Conservation (phyloP, 1,140 invertebrate genomes). For the Pseudomyrmex dendroicus region DNA sequence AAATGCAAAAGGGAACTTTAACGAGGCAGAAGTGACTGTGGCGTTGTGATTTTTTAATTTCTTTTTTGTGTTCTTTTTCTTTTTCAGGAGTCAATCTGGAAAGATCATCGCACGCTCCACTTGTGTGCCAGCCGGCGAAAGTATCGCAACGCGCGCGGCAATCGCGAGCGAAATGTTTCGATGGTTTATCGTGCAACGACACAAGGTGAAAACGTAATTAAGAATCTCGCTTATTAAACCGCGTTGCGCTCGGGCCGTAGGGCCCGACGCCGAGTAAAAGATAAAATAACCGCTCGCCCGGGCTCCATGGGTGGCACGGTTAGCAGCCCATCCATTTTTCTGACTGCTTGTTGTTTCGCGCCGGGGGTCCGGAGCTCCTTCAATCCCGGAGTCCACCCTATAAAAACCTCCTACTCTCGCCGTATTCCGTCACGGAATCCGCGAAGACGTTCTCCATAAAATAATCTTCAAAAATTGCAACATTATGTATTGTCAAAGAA, state of each 20-base stretch:
- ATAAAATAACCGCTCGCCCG: slow-evolving; percentile 77
- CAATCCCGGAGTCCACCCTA: slow-evolving; percentile 67
- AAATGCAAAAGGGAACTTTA: slow-evolving; percentile 24
- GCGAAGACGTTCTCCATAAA: slow-evolving; percentile 13
- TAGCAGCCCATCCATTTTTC: slow-evolving; percentile 86
- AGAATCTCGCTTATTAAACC: slow-evolving; percentile 71
- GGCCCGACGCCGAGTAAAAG: slow-evolving; percentile 68
- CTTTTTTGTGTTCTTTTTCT: background rate
- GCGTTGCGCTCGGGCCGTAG: slow-evolving; percentile 62
- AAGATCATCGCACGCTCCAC: slow-evolving; percentile 9
- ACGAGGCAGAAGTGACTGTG: slow-evolving; percentile 46
- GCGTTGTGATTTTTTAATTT: slow-evolving; percentile 3
- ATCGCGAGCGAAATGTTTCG: slow-evolving; percentile 22
- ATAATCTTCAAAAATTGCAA: background rate
- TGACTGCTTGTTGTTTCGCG: slow-evolving; percentile 85
- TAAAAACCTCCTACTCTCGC: slow-evolving; percentile 53
- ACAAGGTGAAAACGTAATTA: slow-evolving; percentile 74
- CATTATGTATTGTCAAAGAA: background rate
- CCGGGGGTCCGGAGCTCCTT: slow-evolving; percentile 81
- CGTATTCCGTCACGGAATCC: slow-evolving; percentile 37
- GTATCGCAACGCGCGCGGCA: background rate
- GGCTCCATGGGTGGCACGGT: slow-evolving; percentile 84
- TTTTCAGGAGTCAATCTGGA: slow-evolving; percentile 4
- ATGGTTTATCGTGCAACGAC: slow-evolving; percentile 59
- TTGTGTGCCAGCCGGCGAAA: background rate